Evolutionary conservation across 2,888 invertebrate genomes (phyloP), one percentile per base, ranked within the genome.

Genomic region (Pollenia labialis): DNA sequence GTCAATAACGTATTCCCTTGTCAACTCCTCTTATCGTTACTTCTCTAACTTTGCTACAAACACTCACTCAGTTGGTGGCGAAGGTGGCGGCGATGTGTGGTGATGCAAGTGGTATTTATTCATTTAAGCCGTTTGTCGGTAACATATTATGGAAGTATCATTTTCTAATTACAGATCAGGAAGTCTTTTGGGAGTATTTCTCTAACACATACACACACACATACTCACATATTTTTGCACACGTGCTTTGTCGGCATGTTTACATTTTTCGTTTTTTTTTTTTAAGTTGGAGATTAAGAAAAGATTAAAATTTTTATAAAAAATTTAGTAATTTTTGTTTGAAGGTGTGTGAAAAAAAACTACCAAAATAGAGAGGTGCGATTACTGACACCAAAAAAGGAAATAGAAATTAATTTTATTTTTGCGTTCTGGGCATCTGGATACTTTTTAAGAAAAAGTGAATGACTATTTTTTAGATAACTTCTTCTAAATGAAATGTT

Each of bases 201-300:
- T 58, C 42, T 75, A 12, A 54, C 56, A 76, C 64, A 23, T 14
- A 23, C 48, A 50, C 14, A 58, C 10, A 42, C n/a, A 42, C 14
- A 58, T 44, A 11, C 32, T 32, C 32, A 32, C 6, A 32, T 32
- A 14, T 32, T 81, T 81, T 74, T 50, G 66, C 56, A 81, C 81
- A 85, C 85, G 85, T 81, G 81, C 60, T 81, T 81, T 77, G 76
- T 81, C 81, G 85, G 81, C 76, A n/a, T 40, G n/a, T 64, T 62
- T 48, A 0, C 18, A 9, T 14, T 4, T 10, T 18, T 23, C 32
- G 9, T 40, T 44, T 44, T 14, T 23, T 32, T 8, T 23, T 66
- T 77, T 50, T 52, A 42, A 10, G 23, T 14, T 16, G 10, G 23
- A 64, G 42, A 66, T 54, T 69, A 62, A 56, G 42, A 48, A 56